phyloP scores from a whole-genome alignment of 2,888 invertebrate genomes.

The Morpho deidamia region DNA sequence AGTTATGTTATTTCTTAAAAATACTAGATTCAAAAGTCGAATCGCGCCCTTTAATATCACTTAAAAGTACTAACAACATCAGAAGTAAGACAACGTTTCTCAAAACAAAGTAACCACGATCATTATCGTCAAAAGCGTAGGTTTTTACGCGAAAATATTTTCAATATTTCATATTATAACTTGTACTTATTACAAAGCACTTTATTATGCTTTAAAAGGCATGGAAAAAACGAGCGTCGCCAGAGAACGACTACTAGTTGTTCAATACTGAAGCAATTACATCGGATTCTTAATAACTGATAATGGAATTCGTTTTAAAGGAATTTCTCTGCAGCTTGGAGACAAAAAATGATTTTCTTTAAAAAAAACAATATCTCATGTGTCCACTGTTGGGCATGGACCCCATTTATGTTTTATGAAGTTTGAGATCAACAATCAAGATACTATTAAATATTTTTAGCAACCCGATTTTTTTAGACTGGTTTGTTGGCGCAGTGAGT shows the following conservation, averaged over 20 bases:
- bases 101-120: not conserved
- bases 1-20: too few relatives aligned
- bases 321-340: slow-evolving; percentile 1
- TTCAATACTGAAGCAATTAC: slow-evolving; percentile 15
- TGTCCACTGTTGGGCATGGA: too few relatives aligned
- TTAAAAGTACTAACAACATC: not conserved
- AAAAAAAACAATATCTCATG: not conserved
- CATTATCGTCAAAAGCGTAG: not conserved
- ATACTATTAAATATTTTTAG: too few relatives aligned
- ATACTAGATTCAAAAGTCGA: too few relatives aligned
- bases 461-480: too few relatives aligned
- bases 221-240: not conserved
- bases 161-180: slow-evolving; percentile 8
- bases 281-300: slow-evolving; percentile 16
- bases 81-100: not conserved
- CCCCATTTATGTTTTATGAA: too few relatives aligned
- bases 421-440: too few relatives aligned
- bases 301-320: slow-evolving; percentile 11
- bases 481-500: too few relatives aligned
- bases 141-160: slow-evolving; percentile 3
- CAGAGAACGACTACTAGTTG: slow-evolving; percentile 31
- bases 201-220: slow-evolving; percentile 8
- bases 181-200: slow-evolving; percentile 10
- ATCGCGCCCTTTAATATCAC: too few relatives aligned
- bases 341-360: slow-evolving; percentile 3